Conservation (phyloP, 2,797 vertebrate genomes). For the Otolemur crassicaudatus region DNA sequence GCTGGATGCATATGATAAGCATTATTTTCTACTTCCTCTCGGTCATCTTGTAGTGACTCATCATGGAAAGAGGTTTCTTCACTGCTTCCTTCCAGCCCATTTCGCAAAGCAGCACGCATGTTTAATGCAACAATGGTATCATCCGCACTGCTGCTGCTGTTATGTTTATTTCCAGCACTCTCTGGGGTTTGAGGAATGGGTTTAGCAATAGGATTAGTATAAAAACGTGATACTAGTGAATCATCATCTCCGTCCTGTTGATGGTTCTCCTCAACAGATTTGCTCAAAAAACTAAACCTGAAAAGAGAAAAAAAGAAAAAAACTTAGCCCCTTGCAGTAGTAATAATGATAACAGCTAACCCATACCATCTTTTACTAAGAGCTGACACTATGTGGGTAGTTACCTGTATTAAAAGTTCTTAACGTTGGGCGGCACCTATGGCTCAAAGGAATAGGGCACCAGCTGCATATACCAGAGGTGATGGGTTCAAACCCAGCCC, state of each 20-base stretch:
- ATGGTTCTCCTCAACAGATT: slow-evolving; percentile 89
- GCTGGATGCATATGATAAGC: slow-evolving; percentile 92
- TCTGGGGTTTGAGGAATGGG: slow-evolving; percentile 91
- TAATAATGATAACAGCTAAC: neutral
- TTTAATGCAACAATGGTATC: slow-evolving; percentile 95
- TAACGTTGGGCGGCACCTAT: no score
- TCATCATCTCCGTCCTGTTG: slow-evolving; percentile 88
- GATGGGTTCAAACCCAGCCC: no score
- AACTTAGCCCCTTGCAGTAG: neutral
- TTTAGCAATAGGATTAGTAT: slow-evolving; percentile 94
- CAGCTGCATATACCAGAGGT: no score
- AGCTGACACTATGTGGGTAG: neutral
- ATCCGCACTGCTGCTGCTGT: slow-evolving; percentile 86
- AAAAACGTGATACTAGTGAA: slow-evolving; percentile 93
- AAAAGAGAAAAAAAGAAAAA: neutral
- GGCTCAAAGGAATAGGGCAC: no score
- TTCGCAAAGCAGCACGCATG: slow-evolving; percentile 88
- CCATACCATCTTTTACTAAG: slow-evolving; percentile 13
- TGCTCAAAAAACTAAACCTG: slow-evolving; percentile 86
- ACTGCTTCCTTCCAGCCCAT: slow-evolving; percentile 94
- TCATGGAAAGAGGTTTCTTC: slow-evolving; percentile 94
- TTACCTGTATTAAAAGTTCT: slow-evolving; percentile 45
- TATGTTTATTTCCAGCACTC: slow-evolving; percentile 77
- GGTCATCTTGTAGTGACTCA: slow-evolving; percentile 94
- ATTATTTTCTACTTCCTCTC: slow-evolving; percentile 88